Evolutionary conservation across 2,888 invertebrate species (phyloP).

Genomic region (Encarsia formosa): DNA sequence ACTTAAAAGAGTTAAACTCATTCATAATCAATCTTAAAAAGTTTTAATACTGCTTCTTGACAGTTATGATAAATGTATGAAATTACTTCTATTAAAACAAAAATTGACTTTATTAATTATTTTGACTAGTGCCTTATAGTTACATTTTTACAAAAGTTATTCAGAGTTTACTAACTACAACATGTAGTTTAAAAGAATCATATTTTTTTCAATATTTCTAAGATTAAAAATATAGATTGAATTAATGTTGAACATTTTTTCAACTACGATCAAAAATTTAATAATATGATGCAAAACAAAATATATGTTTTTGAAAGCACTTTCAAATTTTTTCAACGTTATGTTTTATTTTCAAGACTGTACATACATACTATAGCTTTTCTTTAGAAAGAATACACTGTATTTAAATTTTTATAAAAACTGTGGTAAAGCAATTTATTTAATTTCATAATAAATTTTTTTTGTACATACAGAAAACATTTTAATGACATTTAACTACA

Average conservation of each 20-base stretch:
- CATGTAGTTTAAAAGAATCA: too few species aligned
- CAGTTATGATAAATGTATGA: conserved; percentile 17
- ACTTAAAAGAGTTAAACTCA: conserved; percentile 21
- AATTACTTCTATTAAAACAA: conserved; percentile 7
- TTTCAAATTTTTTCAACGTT: conserved; percentile 3
- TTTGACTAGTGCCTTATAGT: conserved; percentile 23
- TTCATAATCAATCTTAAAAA: conserved; percentile 14
- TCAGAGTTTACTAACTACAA: too few species aligned
- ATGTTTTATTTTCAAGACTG: conserved; percentile 17
- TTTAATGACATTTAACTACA: not conserved
- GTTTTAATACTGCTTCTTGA: conserved; percentile 19
- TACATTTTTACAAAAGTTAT: too few species aligned
- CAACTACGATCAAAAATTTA: too few species aligned
- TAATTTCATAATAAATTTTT: conserved; percentile 7
- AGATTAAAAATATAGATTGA: too few species aligned
- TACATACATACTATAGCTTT: conserved; percentile 12
- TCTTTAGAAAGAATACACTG: not conserved
- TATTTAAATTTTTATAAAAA: conserved; percentile 24
- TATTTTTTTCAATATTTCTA: too few species aligned
- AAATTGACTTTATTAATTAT: conserved; percentile 11
- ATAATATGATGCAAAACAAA: too few species aligned
- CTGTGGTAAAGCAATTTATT: conserved; percentile 15
- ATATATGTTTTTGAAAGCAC: too few species aligned
- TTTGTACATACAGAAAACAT: not conserved
- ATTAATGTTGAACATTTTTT: too few species aligned